Evolutionary conservation across 2,113 vertebrate genomes (phyloP), one percentile per base, ranked within the genome.

Genomic region (Campylorhamphus procurvoides): DNA sequence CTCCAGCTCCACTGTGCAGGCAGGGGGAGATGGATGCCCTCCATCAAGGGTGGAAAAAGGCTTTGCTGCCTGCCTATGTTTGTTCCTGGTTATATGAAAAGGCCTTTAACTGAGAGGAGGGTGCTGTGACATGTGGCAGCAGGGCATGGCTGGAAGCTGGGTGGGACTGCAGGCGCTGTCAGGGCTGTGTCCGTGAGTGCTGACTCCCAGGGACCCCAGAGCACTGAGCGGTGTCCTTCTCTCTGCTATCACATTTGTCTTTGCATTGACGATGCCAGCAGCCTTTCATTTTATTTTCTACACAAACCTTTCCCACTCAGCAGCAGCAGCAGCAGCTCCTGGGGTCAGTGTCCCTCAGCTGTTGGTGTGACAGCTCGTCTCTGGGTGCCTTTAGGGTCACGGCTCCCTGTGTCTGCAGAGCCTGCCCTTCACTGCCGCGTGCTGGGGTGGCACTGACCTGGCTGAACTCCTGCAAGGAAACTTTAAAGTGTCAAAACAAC

Each of bases 1-100:
- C 75, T 80, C 23, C 23, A 10, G 62, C 81, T 35, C 42, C 13
- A 2, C 44, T 13, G 31, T 2, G 15, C 31, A 12, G 46, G 35
- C 3, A 0, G 60, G 44, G 24, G 66, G n/a, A 31, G 9, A 75
- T 50, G 56, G 62, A 28, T 46, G 42, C 64, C 40, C 87, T 80
- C 12, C 0, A 3, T 2, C 16, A 25, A 56, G 52, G 40, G 62
- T 2, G 0, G 62, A 56, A 72, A 66, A 80, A 88, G 79, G 46
- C 83, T 72, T 87, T 84, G 69, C 78, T 90, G 87, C 63, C 79
- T 72, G 91, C 68, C 83, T 64, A 55, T 46, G 5, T 39, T 73
- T 69, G 74, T 55, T 46, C 74, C n/a, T 50, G 42, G 4, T 49
- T 44, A 35, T 50, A 40, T 84, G 78, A 71, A 76, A 80, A 90